A percentile compares a stretch with the other conserved stretches of the same genome.
Conservation (phyloP, 2,797 vertebrate species). For the Danio kyathit region DNA sequence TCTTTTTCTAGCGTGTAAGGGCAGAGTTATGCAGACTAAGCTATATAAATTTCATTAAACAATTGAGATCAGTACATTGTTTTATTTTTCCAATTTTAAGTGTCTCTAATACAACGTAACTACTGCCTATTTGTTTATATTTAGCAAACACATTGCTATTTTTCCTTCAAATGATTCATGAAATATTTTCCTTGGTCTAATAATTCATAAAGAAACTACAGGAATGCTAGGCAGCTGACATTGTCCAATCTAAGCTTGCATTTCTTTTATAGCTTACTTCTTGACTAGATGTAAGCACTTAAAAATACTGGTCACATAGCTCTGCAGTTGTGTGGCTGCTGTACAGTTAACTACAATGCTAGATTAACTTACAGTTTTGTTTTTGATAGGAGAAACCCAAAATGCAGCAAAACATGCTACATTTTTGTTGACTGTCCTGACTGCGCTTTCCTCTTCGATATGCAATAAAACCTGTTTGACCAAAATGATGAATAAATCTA, state of each 20-base stretch:
- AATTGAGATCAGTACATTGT: no score
- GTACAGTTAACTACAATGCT: not conserved
- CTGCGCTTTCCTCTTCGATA: not conserved
- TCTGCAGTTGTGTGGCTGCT: not conserved
- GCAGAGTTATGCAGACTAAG: no score
- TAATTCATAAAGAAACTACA: no score
- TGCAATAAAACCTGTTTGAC: not conserved
- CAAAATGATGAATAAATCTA: not conserved
- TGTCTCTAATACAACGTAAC: no score
- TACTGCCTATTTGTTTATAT: no score
- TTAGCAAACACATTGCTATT: no score
- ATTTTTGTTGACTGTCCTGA: no score
- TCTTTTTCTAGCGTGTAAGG: no score
- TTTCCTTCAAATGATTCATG: no score
- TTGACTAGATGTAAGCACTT: not conserved
- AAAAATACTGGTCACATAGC: not conserved
- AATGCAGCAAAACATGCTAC: not conserved
- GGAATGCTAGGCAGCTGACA: not conserved
- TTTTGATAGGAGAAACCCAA: not conserved
- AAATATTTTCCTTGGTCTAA: no score
- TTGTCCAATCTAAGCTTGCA: not conserved
- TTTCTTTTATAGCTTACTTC: not conserved
- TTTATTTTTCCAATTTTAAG: no score
- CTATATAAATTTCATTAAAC: no score
- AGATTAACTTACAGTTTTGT: not conserved